A percentile compares a stretch with the other conserved stretches of the same genome.
These are phyloP conservation scores for Callaeas wilsoni DNA, from an alignment of 2,113 vertebrate species.

Conservation along the genomic window DNA sequence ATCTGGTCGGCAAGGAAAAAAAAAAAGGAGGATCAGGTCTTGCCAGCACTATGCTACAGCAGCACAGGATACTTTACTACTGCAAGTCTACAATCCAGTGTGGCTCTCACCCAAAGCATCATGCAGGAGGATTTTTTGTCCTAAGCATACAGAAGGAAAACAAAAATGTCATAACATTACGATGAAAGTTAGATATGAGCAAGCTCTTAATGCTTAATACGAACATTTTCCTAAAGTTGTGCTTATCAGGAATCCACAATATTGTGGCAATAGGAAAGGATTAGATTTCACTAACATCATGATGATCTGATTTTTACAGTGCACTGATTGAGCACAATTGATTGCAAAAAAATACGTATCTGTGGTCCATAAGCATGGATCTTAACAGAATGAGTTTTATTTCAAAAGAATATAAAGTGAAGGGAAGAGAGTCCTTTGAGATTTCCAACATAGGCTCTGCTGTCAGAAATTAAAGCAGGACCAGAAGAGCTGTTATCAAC, in stretches of 20 bases:
- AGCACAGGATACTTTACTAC: neutral
- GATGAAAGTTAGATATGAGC: neutral
- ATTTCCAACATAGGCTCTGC: neutral
- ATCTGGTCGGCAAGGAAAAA: neutral
- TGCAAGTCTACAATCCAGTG: neutral
- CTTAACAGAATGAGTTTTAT: neutral
- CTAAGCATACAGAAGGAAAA: constrained; percentile 64
- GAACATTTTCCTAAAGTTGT: neutral
- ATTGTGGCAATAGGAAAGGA: neutral
- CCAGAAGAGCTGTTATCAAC: neutral
- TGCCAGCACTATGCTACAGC: neutral
- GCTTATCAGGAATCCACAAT: neutral
- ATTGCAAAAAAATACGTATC: neutral
- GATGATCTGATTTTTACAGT: neutral
- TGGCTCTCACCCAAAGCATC: constrained; percentile 81
- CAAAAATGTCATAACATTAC: neutral
- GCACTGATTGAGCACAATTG: neutral
- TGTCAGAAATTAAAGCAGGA: neutral
- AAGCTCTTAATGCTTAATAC: neutral
- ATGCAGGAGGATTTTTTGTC: constrained; percentile 80
- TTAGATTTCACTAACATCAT: neutral
- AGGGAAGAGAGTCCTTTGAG: neutral
- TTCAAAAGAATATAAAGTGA: neutral
- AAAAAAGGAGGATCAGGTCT: neutral
- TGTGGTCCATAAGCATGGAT: neutral